Evolutionary conservation across 2,797 vertebrate species (phyloP), one percentile per base, ranked within the genome.

Genomic region (Eulemur coronatus): DNA sequence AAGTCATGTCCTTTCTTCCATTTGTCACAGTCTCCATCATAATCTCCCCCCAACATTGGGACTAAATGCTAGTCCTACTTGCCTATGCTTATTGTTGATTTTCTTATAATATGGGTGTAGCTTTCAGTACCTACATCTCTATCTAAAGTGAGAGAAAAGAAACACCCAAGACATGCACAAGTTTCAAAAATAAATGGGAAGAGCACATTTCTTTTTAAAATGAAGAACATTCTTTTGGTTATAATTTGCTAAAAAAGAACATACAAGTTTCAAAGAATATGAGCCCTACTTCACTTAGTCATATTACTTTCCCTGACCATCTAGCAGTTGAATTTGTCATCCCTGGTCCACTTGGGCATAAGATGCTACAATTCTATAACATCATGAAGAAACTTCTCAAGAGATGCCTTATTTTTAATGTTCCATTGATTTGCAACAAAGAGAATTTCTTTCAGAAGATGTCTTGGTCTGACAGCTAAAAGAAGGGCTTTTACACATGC

Each of bases 301-400:
- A 48, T 61, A 7, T 84, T 61, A 30, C 11, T 84, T 17, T 17
- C 28, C 69, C 55, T 33, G 43, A 4, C 52, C 41, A 52, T 72
- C 7, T 5, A 75, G 28, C 26, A 59, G 81, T 73, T 41, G 57
- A 30, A 89, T 93, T 28, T 85, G 55, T 59, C 22, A 70, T 81
- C 3, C 9, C 33, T 81, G 35, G 7, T 46, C 26, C 28, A 43
- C 33, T 94, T 69, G 50, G 65, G 79, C 7, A 91, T 78, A 84
- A 85, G 75, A 72, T 91, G 30, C 70, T 73, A 41, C 11, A 84
- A 14, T 82, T 90, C 43, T 95, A n/a, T 79, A 76, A 93, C 41
- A 69, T 57, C 24, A 52, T 82, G 61, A 89, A 88, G 61, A 88
- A 79, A 89, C 8, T 92, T 92, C 69, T 92, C 69, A 94, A 65